Conservation (phyloP, 64 coral and sea anemone genomes). For the Porites lutea region DNA sequence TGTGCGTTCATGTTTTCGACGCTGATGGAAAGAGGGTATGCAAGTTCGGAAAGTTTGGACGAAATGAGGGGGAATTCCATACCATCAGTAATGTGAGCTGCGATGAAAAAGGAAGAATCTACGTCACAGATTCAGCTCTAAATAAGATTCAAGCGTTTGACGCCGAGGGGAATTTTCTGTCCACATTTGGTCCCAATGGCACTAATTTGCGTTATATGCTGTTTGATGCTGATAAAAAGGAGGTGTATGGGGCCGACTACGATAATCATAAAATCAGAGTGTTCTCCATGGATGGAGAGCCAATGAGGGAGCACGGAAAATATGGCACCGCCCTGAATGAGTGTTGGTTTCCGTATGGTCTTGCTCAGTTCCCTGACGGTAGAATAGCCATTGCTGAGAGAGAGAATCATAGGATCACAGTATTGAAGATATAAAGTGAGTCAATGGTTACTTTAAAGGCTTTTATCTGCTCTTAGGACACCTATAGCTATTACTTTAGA, state of each 20-base stretch:
- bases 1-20: slow-evolving; percentile 54
- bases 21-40: slow-evolving; percentile 33
- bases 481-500: too few species aligned
- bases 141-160: slow-evolving; percentile 66
- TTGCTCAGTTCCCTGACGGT: slow-evolving; percentile 68
- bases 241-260: slow-evolving; percentile 72
- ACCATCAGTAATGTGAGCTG: slow-evolving; percentile 33
- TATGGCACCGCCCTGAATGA: slow-evolving; percentile 67
- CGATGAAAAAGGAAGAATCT: slow-evolving; percentile 55
- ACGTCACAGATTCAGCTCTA: slow-evolving; percentile 49
- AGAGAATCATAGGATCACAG: slow-evolving; percentile 80
- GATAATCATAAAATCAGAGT: slow-evolving; percentile 74
- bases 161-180: slow-evolving; percentile 55
- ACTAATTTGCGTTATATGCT: slow-evolving; percentile 45
- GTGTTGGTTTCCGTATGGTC: slow-evolving; percentile 77
- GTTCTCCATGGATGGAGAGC: slow-evolving; percentile 41
- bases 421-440: slow-evolving; percentile 80
- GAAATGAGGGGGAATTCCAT: slow-evolving; percentile 66
- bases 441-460: not conserved
- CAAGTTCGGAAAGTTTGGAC: slow-evolving; percentile 83
- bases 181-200: slow-evolving; percentile 62
- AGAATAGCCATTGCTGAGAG: slow-evolving; percentile 81
- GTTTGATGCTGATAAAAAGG: slow-evolving; percentile 35
- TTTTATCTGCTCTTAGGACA: too few species aligned
- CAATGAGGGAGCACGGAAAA: slow-evolving; percentile 54